phyloP scores from a whole-genome alignment of 1,140 invertebrate species.

The Harlomillsia oculata region DNA sequence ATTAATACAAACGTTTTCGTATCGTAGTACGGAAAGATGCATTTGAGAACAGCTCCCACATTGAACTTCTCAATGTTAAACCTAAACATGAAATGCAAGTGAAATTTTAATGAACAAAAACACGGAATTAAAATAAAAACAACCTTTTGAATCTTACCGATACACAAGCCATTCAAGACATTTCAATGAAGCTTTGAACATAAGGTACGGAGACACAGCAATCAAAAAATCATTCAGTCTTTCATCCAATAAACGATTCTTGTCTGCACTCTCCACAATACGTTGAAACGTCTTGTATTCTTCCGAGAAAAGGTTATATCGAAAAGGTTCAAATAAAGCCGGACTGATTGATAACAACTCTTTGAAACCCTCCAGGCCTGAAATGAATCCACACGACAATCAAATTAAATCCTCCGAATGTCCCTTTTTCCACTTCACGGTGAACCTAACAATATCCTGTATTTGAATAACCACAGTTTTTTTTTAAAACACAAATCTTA shows the following conservation, averaged over 20 bases:
- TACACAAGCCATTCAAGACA: slow-evolving; percentile 86
- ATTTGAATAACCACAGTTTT: slow-evolving; percentile 11
- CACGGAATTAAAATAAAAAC: background rate
- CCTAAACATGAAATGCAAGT: slow-evolving; percentile 41
- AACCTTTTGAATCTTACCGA: slow-evolving; percentile 40
- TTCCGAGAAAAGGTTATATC: slow-evolving; percentile 58
- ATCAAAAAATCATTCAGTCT: slow-evolving; percentile 70
- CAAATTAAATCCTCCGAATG: background rate
- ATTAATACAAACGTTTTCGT: slow-evolving; percentile 75
- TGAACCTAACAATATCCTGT: background rate
- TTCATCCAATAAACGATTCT: slow-evolving; percentile 65
- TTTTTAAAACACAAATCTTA: slow-evolving; percentile 36
- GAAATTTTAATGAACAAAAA: background rate
- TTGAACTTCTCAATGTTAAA: slow-evolving; percentile 84
- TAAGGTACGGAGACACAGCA: slow-evolving; percentile 73
- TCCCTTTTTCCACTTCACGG: background rate
- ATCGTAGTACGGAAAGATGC: slow-evolving; percentile 83
- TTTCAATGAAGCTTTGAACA: slow-evolving; percentile 73
- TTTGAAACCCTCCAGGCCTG: slow-evolving; percentile 62
- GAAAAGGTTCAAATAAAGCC: slow-evolving; percentile 58
- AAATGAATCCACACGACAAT: background rate
- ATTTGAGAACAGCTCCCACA: slow-evolving; percentile 61
- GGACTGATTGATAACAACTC: slow-evolving; percentile 64
- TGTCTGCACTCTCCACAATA: slow-evolving; percentile 58
- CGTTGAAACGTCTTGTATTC: slow-evolving; percentile 66